Percentiles rank a stretch among this genome's conserved stretches.
Evolutionary conservation across 2,113 vertebrate genomes (phyloP).

Genomic region (Leuciscus idus): DNA sequence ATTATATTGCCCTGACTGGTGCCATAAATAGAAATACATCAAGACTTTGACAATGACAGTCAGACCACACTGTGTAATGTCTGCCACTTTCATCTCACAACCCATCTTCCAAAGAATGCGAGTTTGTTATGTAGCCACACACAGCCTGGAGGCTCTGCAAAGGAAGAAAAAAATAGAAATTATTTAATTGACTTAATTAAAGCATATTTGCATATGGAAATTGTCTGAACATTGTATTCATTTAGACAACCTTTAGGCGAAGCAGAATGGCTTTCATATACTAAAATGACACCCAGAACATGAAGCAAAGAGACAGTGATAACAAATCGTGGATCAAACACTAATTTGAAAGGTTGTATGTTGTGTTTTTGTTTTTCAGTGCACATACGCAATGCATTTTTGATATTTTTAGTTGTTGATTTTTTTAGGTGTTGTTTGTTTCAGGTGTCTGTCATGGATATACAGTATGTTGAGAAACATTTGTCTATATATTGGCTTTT

Average conservation of each 20-base stretch:
- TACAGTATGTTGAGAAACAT: not conserved
- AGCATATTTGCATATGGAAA: constrained; percentile 82
- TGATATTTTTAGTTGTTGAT: not conserved
- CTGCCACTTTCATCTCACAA: constrained; percentile 13
- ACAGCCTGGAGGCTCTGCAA: constrained; percentile 69
- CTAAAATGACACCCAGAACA: constrained; percentile 66
- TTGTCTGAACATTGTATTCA: constrained; percentile 77
- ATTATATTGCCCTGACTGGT: not conserved
- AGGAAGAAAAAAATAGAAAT: constrained; percentile 64
- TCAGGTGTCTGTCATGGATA: not conserved
- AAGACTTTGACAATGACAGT: not conserved
- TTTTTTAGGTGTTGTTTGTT: not conserved
- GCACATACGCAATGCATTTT: not conserved
- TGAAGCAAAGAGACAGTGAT: constrained; percentile 47
- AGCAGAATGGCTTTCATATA: constrained; percentile 73
- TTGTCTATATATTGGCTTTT: not conserved
- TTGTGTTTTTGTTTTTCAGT: not conserved
- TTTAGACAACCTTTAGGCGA: constrained; percentile 73
- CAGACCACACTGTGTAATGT: not conserved
- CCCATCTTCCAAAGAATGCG: constrained; percentile 8
- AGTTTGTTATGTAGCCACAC: constrained; percentile 27
- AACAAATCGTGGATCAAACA: constrained; percentile 45
- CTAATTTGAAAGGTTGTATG: not conserved
- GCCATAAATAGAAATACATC: constrained; percentile 12
- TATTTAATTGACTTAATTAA: constrained; percentile 80